A percentile compares a stretch with the other conserved stretches of the same genome.
Conservation (phyloP, 2,113 vertebrate species). For the Mus musculus region DNA sequence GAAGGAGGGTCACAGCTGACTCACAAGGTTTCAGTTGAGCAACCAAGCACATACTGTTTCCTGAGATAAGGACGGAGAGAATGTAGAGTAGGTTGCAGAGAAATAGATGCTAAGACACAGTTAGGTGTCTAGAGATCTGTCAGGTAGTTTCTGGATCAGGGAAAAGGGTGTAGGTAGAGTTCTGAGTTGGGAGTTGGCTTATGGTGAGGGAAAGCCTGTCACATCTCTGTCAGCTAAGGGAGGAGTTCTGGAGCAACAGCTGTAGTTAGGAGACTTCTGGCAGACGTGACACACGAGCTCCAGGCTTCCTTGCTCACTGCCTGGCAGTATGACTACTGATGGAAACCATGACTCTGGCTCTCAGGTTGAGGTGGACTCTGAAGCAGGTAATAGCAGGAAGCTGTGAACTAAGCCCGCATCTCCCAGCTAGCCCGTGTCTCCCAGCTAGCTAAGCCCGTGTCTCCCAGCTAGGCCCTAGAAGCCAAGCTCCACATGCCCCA, state of each 20-base stretch:
- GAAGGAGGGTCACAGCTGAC: slow-evolving; percentile 29
- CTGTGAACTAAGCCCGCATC: background rate
- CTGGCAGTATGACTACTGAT: background rate
- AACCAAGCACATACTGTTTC: background rate
- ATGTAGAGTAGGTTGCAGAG: background rate
- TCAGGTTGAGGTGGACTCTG: background rate
- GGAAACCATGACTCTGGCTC: background rate
- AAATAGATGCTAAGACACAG: background rate
- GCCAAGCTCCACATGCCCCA: background rate
- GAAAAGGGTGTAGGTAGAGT: background rate
- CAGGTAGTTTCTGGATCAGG: background rate
- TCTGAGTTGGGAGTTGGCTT: background rate
- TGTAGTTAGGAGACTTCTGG: background rate
- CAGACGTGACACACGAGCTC: background rate
- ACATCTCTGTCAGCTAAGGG: background rate
- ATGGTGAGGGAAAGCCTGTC: background rate
- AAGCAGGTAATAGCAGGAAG: background rate
- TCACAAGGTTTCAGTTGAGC: slow-evolving; percentile 21
- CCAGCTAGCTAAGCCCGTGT: background rate
- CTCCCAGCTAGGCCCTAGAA: background rate
- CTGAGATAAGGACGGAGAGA: background rate
- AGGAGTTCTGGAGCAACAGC: background rate
- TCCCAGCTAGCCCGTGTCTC: background rate
- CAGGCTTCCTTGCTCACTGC: background rate
- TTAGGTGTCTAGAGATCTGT: background rate